These are phyloP conservation scores for Notodonta dromedarius DNA, from an alignment of 2,888 invertebrate species.

Conservation along the genomic window DNA sequence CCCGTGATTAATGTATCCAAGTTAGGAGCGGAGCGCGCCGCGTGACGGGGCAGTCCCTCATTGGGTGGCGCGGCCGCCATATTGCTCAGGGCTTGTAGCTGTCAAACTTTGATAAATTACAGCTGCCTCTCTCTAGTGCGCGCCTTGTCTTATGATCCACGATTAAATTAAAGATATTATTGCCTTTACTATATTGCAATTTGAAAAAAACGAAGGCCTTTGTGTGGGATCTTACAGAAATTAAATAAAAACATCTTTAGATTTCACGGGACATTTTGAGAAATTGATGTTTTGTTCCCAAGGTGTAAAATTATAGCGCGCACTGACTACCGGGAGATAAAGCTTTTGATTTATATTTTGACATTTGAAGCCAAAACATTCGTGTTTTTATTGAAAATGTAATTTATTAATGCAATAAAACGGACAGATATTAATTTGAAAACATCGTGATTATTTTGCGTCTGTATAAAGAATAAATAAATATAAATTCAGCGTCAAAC, in stretches of 20 bases:
- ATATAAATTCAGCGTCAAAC: neutral
- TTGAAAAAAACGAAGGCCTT: slow-evolving; percentile 30
- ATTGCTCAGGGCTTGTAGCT: slow-evolving; percentile 82
- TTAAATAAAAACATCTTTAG: slow-evolving; percentile 34
- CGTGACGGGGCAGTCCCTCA: slow-evolving; percentile 80
- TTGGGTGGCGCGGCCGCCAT: slow-evolving; percentile 83
- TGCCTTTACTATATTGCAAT: slow-evolving; percentile 56
- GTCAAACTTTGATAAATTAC: slow-evolving; percentile 83
- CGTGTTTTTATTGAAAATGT: slow-evolving; percentile 62
- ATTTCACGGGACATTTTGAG: slow-evolving; percentile 63
- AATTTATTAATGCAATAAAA: slow-evolving; percentile 74
- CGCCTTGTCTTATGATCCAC: slow-evolving; percentile 76
- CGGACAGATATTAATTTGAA: slow-evolving; percentile 55
- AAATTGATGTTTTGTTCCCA: slow-evolving; percentile 71
- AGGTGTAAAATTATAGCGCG: slow-evolving; percentile 70
- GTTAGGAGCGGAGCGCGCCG: slow-evolving; percentile 70
- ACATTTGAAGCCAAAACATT: slow-evolving; percentile 75
- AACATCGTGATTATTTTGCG: slow-evolving; percentile 35
- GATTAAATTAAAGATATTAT: slow-evolving; percentile 61
- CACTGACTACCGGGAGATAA: slow-evolving; percentile 57
- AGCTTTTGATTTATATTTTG: slow-evolving; percentile 74
- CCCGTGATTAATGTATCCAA: slow-evolving; percentile 78
- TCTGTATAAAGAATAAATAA: neutral
- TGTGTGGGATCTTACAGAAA: slow-evolving; percentile 15
- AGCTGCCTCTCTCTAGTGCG: slow-evolving; percentile 75